Evolutionary conservation across 2,888 invertebrate species (phyloP).

Genomic region (Odontomyia ornata): DNA sequence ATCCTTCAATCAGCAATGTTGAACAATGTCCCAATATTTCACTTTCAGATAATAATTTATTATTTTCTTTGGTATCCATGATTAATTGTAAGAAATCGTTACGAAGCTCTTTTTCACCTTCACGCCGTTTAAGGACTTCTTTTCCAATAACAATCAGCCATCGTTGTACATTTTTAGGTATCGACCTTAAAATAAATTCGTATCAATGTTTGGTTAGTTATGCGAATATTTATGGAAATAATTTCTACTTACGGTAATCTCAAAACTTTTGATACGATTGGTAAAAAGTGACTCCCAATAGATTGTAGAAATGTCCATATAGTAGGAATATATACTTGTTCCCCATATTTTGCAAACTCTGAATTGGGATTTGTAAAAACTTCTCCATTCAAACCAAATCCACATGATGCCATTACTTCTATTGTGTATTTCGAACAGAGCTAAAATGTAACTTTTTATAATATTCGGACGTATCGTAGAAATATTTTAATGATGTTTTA

Average conservation of each 20-base stretch:
- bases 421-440: slow-evolving; percentile 48
- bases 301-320: slow-evolving; percentile 46
- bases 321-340: slow-evolving; percentile 40
- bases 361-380: slow-evolving; percentile 49
- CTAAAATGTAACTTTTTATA: slow-evolving; percentile 37
- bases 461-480: too few species aligned
- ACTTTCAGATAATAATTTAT: not conserved
- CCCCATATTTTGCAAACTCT: slow-evolving; percentile 42
- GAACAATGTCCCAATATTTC: slow-evolving; percentile 43
- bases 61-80: slow-evolving; percentile 36
- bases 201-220: too few species aligned
- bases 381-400: slow-evolving; percentile 49
- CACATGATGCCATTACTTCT: slow-evolving; percentile 47
- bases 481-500: not conserved
- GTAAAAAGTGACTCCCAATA: slow-evolving; percentile 24
- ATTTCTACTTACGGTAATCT: slow-evolving; percentile 34
- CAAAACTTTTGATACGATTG: slow-evolving; percentile 14
- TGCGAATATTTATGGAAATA: too few species aligned
- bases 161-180: slow-evolving; percentile 40
- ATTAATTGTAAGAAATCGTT: slow-evolving; percentile 42
- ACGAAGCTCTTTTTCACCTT: slow-evolving; percentile 7
- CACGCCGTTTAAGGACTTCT: slow-evolving; percentile 33
- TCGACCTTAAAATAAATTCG: slow-evolving; percentile 20
- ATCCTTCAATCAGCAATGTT: slow-evolving; percentile 47
- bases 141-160: slow-evolving; percentile 37